Percentiles rank a stretch among this genome's conserved stretches.
Conservation (phyloP, 2,888 invertebrate species). For the Pheosia gnoma region DNA sequence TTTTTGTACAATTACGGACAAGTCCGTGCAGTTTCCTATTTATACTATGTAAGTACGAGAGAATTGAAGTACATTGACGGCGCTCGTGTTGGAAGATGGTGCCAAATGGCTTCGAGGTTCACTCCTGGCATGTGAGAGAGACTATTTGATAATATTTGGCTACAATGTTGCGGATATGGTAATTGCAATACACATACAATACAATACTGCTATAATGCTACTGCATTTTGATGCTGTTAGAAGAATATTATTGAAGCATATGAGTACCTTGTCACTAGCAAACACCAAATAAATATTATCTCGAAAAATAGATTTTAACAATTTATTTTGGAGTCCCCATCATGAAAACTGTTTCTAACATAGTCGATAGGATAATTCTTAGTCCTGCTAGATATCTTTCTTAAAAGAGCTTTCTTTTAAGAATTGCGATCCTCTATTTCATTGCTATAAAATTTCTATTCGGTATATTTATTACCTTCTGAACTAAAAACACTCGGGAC, state of each 20-base stretch:
- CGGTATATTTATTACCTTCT: neutral
- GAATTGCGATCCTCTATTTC: neutral
- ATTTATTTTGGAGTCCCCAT: neutral
- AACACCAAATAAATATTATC: neutral
- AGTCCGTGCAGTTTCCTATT: constrained; percentile 40
- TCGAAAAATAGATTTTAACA: too few relatives aligned
- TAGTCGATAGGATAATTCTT: too few relatives aligned
- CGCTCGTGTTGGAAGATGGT: constrained; percentile 15
- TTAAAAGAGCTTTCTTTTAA: too few relatives aligned
- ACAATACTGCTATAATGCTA: neutral
- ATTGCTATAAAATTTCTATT: neutral
- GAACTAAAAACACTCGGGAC: constrained; percentile 16
- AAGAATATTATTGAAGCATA: neutral
- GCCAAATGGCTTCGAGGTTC: constrained; percentile 28
- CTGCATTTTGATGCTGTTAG: neutral
- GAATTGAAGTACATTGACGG: constrained; percentile 16
- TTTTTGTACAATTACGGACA: constrained; percentile 42
- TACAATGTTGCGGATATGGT: neutral
- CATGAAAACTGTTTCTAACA: too few relatives aligned
- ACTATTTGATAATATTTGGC: neutral
- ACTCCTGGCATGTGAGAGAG: neutral
- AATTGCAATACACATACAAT: too few relatives aligned
- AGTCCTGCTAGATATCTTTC: too few relatives aligned
- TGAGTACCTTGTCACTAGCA: too few relatives aligned
- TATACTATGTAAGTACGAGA: constrained; percentile 12